phyloP scores from a whole-genome alignment of 2,113 vertebrate genomes.

The Gallinago jamesoni region DNA sequence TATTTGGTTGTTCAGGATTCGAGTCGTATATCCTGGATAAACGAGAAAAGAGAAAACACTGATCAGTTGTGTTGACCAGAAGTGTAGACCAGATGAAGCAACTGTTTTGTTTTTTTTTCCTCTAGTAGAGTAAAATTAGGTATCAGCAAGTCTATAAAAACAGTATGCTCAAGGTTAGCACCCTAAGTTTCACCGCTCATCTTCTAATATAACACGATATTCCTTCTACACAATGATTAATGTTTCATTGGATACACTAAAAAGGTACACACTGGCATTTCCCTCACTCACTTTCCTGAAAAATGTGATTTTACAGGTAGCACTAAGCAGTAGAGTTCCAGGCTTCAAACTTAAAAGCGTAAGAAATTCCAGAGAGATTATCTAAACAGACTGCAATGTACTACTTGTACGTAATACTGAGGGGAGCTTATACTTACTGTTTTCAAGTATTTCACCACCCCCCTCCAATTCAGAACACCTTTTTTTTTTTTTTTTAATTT shows the following conservation, averaged over 20 bases:
- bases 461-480: neutral
- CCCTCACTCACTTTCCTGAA: neutral
- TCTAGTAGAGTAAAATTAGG: neutral
- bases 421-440: neutral
- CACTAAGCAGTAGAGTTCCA: neutral
- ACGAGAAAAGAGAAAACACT: neutral
- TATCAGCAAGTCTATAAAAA: neutral
- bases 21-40: slow-evolving; percentile 90
- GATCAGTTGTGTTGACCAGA: neutral
- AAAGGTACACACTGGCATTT: neutral
- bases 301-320: neutral
- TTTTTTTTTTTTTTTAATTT: neutral
- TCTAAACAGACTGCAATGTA: neutral
- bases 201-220: neutral
- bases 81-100: neutral
- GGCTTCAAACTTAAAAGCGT: neutral
- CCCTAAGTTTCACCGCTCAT: neutral
- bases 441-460: neutral
- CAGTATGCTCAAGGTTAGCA: neutral
- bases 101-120: accelerated
- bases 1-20: slow-evolving; percentile 85
- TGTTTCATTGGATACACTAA: neutral
- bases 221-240: neutral
- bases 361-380: neutral
- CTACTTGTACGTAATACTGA: neutral